These are phyloP conservation scores for Tipula confusa DNA, from an alignment of 2,888 invertebrate species.

Conservation along the genomic window DNA sequence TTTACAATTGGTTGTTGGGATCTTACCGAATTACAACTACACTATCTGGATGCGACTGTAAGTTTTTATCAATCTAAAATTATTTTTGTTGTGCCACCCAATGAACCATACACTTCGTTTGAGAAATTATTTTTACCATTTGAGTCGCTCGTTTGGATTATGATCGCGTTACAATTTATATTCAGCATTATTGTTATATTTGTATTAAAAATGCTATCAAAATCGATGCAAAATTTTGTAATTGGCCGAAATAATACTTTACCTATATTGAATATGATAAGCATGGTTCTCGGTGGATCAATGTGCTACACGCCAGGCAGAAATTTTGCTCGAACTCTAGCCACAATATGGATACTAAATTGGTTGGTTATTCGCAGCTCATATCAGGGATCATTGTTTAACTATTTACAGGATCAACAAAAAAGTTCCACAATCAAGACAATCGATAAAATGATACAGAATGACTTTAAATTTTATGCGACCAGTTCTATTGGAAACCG, in stretches of 20 bases:
- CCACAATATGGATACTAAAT: constrained; percentile 33
- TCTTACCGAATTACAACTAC: not conserved
- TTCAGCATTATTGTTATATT: constrained; percentile 13
- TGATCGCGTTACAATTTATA: constrained; percentile 3
- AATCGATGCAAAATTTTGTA: constrained; percentile 31
- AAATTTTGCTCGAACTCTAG: constrained; percentile 35
- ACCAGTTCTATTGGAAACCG: no score
- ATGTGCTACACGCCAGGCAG: constrained; percentile 4
- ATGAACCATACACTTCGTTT: constrained; percentile 31
- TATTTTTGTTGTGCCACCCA: constrained; percentile 31
- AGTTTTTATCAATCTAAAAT: constrained; percentile 30
- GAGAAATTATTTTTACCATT: constrained; percentile 34
- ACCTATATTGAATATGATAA: constrained; percentile 33
- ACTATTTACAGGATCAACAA: constrained; percentile 33
- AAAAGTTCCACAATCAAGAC: no score
- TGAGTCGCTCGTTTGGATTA: not conserved
- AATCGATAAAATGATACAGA: no score
- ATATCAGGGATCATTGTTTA: constrained; percentile 36
- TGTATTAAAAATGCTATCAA: not conserved
- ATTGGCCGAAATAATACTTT: constrained; percentile 31
- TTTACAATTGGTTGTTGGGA: constrained; percentile 33
- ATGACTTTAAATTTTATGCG: no score
- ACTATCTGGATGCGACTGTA: not conserved
- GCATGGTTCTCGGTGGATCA: constrained; percentile 32
- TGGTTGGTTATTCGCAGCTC: constrained; percentile 34